phyloP scores from a whole-genome alignment of 2,888 invertebrate species.

The Sisyra terminalis region DNA sequence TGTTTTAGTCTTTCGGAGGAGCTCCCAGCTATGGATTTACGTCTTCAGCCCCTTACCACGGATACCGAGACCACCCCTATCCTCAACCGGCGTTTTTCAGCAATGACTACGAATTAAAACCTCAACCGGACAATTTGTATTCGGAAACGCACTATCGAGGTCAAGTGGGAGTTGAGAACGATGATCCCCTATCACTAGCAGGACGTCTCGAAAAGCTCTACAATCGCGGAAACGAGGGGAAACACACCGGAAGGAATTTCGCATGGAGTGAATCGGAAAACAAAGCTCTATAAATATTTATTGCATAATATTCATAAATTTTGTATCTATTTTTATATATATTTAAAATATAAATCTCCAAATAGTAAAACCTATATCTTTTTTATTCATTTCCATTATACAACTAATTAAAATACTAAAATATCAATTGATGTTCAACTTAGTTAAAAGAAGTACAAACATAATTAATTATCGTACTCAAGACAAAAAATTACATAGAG shows the following conservation, averaged over 20 bases:
- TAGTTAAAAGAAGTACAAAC: no score
- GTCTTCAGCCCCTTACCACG: slow-evolving; percentile 26
- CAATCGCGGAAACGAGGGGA: slow-evolving; percentile 5
- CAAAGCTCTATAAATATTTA: neutral
- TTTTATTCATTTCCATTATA: no score
- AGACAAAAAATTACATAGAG: no score
- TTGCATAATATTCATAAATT: neutral
- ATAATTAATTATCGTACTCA: no score
- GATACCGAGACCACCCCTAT: slow-evolving; percentile 22
- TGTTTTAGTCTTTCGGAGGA: no score
- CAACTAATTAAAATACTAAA: no score
- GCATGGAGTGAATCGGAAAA: slow-evolving; percentile 25
- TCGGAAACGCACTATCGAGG: slow-evolving; percentile 7
- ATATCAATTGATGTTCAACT: no score
- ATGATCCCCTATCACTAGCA: slow-evolving; percentile 3
- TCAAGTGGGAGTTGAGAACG: slow-evolving; percentile 2
- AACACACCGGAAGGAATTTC: slow-evolving; percentile 22
- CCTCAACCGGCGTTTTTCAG: neutral
- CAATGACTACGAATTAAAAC: neutral
- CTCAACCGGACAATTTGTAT: neutral
- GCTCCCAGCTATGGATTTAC: slow-evolving; percentile 5
- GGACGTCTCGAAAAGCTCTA: slow-evolving; percentile 4
- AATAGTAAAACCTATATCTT: no score
- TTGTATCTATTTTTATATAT: neutral
- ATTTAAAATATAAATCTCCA: neutral